Evolutionary conservation across 2,888 invertebrate genomes (phyloP), one percentile per base, ranked within the genome.

Genomic region (Rhodophaea formosa): DNA sequence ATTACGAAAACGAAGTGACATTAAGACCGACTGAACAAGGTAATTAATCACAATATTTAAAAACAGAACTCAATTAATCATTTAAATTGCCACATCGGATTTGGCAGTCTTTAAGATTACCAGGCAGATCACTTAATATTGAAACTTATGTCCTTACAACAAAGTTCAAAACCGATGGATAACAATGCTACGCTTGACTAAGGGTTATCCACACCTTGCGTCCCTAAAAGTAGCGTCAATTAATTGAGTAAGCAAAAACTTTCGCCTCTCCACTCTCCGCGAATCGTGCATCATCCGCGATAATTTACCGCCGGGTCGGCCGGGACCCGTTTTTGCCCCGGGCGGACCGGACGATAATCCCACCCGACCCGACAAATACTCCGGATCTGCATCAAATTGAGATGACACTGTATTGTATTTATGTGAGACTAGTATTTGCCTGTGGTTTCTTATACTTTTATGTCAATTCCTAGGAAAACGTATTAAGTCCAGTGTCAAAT

Each of bases 221-320:
- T 14, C 47, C 56, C 75, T 73, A 74, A 83, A 80, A 83, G 78
- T 77, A 72, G 67, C 64, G 61, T 74, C 83, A 79, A 88, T 88
- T 88, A 88, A 87, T 83, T 74, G 79, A 69, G 74, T 69, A 70
- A 62, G 78, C 79, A 84, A 84, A 90, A 89, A 90, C 84, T 88
- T 88, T 83, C 77, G 75, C 70, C 72, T 66, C 67, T 78, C 77
- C 69, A 47, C 72, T 66, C 67, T 78, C 77, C 69, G 55, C 47
- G 49, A 42, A 81, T 82, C 87, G 86, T 91, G 90, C 90, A 90
- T 91, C 90, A 91, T 89, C 87, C 86, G 75, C 74, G 78, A 74
- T 79, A 87, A 89, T 89, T 88, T 89, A 89, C 86, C 82, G 75
- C 72, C 39, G 39, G 39, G 39, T 23, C 64, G 61, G 60, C 61